Conservation (phyloP, 2,113 vertebrate genomes). For the Planiliza haematocheilus region DNA sequence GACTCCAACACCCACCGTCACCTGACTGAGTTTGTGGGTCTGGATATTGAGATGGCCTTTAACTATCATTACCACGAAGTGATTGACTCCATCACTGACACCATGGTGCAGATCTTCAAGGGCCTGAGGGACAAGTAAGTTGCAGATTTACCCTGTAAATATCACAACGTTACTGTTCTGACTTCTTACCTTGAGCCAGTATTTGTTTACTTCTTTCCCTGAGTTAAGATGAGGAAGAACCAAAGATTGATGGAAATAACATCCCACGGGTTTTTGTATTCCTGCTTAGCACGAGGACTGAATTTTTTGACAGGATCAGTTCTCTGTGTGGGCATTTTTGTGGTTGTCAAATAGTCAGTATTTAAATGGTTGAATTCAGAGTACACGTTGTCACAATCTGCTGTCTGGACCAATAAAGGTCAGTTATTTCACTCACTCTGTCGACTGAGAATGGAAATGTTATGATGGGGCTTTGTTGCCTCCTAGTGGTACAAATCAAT, state of each 20-base stretch:
- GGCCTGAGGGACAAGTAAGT: slow-evolving; percentile 94
- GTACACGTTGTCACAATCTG: not conserved
- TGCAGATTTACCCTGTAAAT: too few relatives aligned
- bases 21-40: slow-evolving; percentile 97
- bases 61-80: slow-evolving; percentile 99
- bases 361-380: slow-evolving; percentile 16
- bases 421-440: not conserved
- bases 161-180: too few relatives aligned
- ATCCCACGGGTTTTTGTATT: not conserved
- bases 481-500: slow-evolving; percentile 58
- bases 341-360: not conserved
- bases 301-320: slow-evolving; percentile 24
- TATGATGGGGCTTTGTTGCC: slow-evolving; percentile 61
- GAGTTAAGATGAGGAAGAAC: not conserved
- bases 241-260: not conserved
- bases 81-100: slow-evolving; percentile 95
- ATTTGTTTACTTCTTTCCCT: not conserved
- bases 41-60: slow-evolving; percentile 99
- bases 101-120: slow-evolving; percentile 99
- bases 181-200: too few relatives aligned
- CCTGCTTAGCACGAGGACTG: not conserved
- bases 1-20: slow-evolving; percentile 99
- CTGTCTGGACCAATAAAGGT: slow-evolving; percentile 19
- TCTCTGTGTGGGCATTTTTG: not conserved
- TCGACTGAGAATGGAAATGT: not conserved